Conservation (phyloP, 2,888 invertebrate species). For the Muscina levida region DNA sequence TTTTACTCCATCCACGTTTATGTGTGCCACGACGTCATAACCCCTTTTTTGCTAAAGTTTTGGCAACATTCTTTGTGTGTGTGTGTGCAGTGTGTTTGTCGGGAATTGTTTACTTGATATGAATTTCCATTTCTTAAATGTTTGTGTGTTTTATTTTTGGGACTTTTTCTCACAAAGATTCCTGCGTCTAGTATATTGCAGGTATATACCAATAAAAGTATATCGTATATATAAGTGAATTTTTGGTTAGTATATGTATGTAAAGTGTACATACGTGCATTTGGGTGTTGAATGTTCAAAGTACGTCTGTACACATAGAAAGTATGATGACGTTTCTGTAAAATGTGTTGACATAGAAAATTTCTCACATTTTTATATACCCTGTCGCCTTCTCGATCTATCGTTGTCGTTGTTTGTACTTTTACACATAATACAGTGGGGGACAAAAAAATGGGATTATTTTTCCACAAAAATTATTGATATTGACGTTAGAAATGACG, state of each 20-base stretch:
- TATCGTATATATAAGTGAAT: neutral
- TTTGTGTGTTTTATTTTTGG: conserved; percentile 31
- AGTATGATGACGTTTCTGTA: conserved; percentile 32
- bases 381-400: conserved; percentile 8
- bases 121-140: conserved; percentile 54
- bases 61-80: conserved; percentile 27
- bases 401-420: neutral
- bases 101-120: conserved; percentile 45
- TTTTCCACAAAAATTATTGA: too few relatives aligned
- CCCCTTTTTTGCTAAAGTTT: conserved; percentile 36
- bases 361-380: conserved; percentile 58
- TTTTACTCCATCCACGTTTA: conserved; percentile 52
- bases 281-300: too few relatives aligned
- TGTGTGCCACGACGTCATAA: conserved; percentile 28
- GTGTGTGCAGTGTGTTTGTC: conserved; percentile 1
- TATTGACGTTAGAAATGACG: too few relatives aligned
- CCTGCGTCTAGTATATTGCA: neutral
- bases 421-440: too few relatives aligned
- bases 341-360: conserved; percentile 62
- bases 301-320: neutral
- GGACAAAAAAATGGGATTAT: too few relatives aligned
- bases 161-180: neutral
- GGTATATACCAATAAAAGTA: neutral
- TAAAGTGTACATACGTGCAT: neutral
- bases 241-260: neutral